A percentile compares a stretch with the other conserved stretches of the same genome.
phyloP scores from a whole-genome alignment of 2,888 invertebrate species.

The Unio delphinus region DNA sequence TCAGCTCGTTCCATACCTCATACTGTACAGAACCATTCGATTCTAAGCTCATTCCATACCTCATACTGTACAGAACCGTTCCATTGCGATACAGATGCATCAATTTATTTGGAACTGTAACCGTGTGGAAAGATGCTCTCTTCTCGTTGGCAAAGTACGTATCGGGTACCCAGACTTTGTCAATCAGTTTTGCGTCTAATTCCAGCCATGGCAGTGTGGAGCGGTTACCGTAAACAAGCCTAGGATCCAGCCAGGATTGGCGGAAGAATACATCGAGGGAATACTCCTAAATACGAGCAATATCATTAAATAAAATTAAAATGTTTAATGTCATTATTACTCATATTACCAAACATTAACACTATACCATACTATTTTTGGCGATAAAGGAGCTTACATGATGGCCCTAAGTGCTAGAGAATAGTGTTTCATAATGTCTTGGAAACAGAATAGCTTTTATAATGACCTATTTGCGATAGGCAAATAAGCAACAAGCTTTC shows the following conservation, averaged over 20 bases:
- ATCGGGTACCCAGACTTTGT: slow-evolving; percentile 64
- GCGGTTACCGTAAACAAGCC: slow-evolving; percentile 44
- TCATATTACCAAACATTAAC: too few relatives aligned
- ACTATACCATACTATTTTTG: too few relatives aligned
- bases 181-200: slow-evolving; percentile 54
- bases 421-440: too few relatives aligned
- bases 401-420: too few relatives aligned
- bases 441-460: too few relatives aligned
- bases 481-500: too few relatives aligned
- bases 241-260: slow-evolving; percentile 51
- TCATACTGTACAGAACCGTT: slow-evolving; percentile 60
- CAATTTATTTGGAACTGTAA: slow-evolving; percentile 64
- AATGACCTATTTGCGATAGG: too few relatives aligned
- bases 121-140: slow-evolving; percentile 57
- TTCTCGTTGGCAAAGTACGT: slow-evolving; percentile 65
- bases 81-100: slow-evolving; percentile 64
- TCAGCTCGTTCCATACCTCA: slow-evolving; percentile 45
- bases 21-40: slow-evolving; percentile 59
- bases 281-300: slow-evolving; percentile 37
- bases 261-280: slow-evolving; percentile 52
- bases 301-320: too few relatives aligned
- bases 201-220: slow-evolving; percentile 43
- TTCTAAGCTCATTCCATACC: slow-evolving; percentile 33
- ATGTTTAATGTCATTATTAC: too few relatives aligned
- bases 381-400: too few relatives aligned